These are phyloP conservation scores for Cuculus canorus DNA, from an alignment of 2,797 vertebrate genomes.

Conservation along the genomic window DNA sequence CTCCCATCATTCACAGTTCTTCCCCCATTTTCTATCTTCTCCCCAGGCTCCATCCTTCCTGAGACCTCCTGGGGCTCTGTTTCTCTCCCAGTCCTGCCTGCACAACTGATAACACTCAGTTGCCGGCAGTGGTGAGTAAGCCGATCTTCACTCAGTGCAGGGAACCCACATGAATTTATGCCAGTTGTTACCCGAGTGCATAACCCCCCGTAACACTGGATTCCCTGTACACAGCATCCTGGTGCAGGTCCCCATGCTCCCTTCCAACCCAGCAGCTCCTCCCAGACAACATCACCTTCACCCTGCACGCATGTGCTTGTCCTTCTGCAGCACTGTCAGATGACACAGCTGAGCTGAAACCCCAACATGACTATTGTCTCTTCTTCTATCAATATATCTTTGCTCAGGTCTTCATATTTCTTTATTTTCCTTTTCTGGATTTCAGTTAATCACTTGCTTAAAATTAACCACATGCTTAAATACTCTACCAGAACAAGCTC, in stretches of 20 bases:
- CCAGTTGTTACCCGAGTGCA: not conserved
- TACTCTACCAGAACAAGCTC: not conserved
- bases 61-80: not conserved
- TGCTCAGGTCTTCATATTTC: not conserved
- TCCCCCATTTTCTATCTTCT: not conserved
- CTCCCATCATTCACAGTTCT: not conserved
- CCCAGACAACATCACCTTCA: not conserved
- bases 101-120: not conserved
- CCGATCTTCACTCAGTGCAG: not conserved
- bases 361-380: not conserved
- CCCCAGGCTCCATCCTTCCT: not conserved
- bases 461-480: not conserved
- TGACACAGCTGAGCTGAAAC: not conserved
- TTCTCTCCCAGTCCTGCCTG: not conserved
- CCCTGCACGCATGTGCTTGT: no score
- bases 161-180: not conserved
- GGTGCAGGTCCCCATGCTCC: not conserved
- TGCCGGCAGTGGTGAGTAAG: not conserved
- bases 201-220: accelerated
- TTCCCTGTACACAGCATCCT: accelerated
- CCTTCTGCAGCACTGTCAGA: not conserved
- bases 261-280: not conserved
- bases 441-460: not conserved
- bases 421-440: not conserved
- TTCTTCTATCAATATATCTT: not conserved